A percentile compares a stretch with the other conserved stretches of the same genome.
phyloP scores from a whole-genome alignment of 92 coral and sea anemone genomes.

The Plumapathes pennacea region DNA sequence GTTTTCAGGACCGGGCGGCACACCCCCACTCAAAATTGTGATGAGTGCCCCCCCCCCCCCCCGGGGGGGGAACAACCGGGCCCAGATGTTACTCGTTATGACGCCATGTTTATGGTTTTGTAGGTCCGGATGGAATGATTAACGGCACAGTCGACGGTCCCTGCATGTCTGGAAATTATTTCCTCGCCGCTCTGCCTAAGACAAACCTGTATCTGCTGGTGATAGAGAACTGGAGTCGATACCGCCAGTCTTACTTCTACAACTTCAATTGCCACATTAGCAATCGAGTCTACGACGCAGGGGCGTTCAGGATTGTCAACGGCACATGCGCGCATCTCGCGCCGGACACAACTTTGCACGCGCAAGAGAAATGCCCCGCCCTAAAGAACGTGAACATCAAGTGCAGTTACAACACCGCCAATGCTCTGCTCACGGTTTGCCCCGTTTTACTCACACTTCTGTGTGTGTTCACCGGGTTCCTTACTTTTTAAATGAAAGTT shows the following conservation, averaged over 20 bases:
- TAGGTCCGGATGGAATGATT: slow-evolving; percentile 64
- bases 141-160: slow-evolving; percentile 86
- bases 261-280: slow-evolving; percentile 98
- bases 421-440: neutral
- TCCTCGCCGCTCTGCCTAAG: slow-evolving; percentile 77
- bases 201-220: slow-evolving; percentile 89
- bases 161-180: slow-evolving; percentile 86
- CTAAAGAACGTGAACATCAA: slow-evolving; percentile 71
- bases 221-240: slow-evolving; percentile 93
- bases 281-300: slow-evolving; percentile 94
- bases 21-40: too few relatives aligned
- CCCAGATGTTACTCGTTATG: neutral
- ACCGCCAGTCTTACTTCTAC: slow-evolving; percentile 89
- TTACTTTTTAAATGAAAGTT: too few relatives aligned
- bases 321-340: slow-evolving; percentile 98
- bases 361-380: slow-evolving; percentile 85
- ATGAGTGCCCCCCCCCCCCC: too few relatives aligned
- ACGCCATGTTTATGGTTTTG: neutral
- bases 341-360: slow-evolving; percentile 50
- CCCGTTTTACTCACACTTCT: too few relatives aligned
- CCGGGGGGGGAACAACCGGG: too few relatives aligned
- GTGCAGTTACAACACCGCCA: slow-evolving; percentile 74
- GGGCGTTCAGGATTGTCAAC: slow-evolving; percentile 95
- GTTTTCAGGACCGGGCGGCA: too few relatives aligned
- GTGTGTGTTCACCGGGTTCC: too few relatives aligned